Base-by-base conservation (phyloP, 92 coral and sea anemone genomes). In the Pocillopora grandis region DNA sequence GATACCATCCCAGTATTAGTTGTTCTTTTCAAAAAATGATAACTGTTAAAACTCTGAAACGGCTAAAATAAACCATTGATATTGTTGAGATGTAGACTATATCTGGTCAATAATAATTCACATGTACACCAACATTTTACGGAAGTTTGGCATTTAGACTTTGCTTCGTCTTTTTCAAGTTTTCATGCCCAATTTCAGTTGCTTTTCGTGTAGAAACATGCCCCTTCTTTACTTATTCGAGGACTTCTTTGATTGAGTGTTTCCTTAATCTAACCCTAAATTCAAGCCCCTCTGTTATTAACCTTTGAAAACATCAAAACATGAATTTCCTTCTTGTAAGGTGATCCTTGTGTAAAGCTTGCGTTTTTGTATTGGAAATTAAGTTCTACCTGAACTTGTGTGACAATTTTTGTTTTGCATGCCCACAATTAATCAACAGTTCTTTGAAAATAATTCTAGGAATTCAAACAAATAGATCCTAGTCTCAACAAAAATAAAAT, bases 401-500 rank as follows among this genome's bases (percentile, higher is more conserved):
- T 49, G n/a, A 58, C 77, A 58, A 16, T 35, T 19, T 58, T 64
- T 70, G n/a, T 71, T 27, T 35, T 59, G 78, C 77, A 42, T 33
- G 62, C 10, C 62, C 62, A 59, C 18, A 77, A 37, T 67, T 66
- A 67, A 57, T 75, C 58, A 48, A n/a, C 48, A 20, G 60, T 58
- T 31, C 56, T 71, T 36, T 21, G 19, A 19, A 78, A 81, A 71
- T 71, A 71, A 81, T 81, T 10, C 36, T n/a, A 81, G 77, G 85
- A 81, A 81, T 81, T 81, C 85, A 71, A 23, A 81, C 72, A 80
- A 62, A 56, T 33, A 14, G 66, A 58, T 36, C 64, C 57, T 70
- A 81, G 76, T 66, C 69, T n/a, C 77, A 81, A 81, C 85, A 36
- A 81, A 81, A 81, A 71, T 81, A 83, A 73, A 64, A 65, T 62